Evolutionary conservation across 2,113 vertebrate species (phyloP).

Genomic region (Hymenochirus boettgeri): DNA sequence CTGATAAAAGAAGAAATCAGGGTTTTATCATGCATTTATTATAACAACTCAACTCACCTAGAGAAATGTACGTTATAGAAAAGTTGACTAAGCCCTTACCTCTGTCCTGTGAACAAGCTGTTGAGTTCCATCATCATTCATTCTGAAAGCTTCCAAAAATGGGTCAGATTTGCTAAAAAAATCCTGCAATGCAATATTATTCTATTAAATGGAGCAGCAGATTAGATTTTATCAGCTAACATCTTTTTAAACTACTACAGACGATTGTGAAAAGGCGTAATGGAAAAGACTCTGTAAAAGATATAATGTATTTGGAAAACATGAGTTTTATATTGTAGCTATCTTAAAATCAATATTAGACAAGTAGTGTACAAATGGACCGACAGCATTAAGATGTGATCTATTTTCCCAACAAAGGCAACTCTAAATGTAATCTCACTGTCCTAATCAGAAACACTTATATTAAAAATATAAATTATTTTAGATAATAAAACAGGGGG

Average conservation of each 20-base stretch:
- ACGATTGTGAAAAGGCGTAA: slow-evolving; percentile 29
- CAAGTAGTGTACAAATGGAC: too few species aligned
- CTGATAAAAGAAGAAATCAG: too few species aligned
- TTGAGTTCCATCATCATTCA: slow-evolving; percentile 90
- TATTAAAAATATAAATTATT: too few species aligned
- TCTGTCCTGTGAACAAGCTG: slow-evolving; percentile 96
- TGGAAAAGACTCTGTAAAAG: slow-evolving; percentile 12
- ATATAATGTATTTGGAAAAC: neutral
- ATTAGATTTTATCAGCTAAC: slow-evolving; percentile 19
- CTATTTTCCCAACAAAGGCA: too few species aligned
- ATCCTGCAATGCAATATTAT: slow-evolving; percentile 69
- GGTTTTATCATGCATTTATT: neutral
- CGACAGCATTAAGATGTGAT: too few species aligned
- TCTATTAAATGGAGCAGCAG: slow-evolving; percentile 32
- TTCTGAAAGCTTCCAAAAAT: slow-evolving; percentile 91
- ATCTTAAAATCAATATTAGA: too few species aligned
- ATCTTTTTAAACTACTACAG: neutral
- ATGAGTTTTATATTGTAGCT: neutral
- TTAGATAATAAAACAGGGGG: too few species aligned
- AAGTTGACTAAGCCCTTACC: too few species aligned
- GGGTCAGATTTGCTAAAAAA: slow-evolving; percentile 98
- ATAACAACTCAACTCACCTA: neutral
- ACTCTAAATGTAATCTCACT: too few species aligned
- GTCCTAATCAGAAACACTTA: too few species aligned
- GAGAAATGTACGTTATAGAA: too few species aligned